Base-by-base conservation (phyloP, 2,113 vertebrate genomes). In the Cyrtonyx montezumae region DNA sequence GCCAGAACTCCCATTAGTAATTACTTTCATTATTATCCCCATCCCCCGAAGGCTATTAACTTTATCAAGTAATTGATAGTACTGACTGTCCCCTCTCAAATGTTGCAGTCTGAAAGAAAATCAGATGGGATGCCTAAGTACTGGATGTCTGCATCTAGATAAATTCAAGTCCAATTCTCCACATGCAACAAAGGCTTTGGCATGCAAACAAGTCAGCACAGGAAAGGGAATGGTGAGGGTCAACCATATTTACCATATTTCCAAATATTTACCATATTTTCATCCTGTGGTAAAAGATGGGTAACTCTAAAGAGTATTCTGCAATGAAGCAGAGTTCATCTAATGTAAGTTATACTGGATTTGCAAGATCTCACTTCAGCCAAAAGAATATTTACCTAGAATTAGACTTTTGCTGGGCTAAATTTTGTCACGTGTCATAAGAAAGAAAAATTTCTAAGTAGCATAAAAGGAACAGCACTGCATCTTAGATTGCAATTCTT, bases 31-130 rank as follows among this genome's bases (percentile, higher is more conserved):
- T 74, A 84, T 53, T 74, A 79, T 56, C 63, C 49, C 15, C 67
- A 23, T 73, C 74, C 70, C 78, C 6, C 73, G 78, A 92, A 88
- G 53, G 77, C 87, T 79, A 76, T 91, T 96, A 94, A 58, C 65
- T 90, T 83, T 87, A 88, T 66, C 67, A 93, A 86, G 75, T 69
- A 91, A 95, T 40, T 86, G 69, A 79, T 86, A 95, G 71, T 4
- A 88, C 88, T 84, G 80, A 45, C 59, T 74, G 63, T 36, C 59
- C 49, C 56, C 46, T 91, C 93, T 67, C 91, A 94, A 82, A 93
- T 59, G 75, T 13, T 89, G 42, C 14, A 67, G 45, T 42, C 37
- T 46, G 45, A 91, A 61, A 78, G 55, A 62, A 84, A 87, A 67
- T 62, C 43, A 69, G 74, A 61, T 22, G 40, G 51, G 46, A 67